These are phyloP conservation scores for Ennomos quercinarius DNA, from an alignment of 2,888 invertebrate genomes.

Conservation along the genomic window DNA sequence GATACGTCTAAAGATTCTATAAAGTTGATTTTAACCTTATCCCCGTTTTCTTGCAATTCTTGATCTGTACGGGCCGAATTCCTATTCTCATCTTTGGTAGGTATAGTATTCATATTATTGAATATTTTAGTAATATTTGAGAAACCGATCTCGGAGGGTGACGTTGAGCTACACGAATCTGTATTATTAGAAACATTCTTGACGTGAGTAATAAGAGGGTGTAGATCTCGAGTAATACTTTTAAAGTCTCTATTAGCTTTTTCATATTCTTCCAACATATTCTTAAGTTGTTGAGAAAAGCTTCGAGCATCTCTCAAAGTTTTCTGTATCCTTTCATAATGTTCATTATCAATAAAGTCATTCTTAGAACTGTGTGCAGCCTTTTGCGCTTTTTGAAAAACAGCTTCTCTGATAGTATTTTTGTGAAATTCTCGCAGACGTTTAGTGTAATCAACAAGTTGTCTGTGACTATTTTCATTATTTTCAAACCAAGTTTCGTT, in stretches of 20 bases:
- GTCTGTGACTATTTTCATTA: background rate
- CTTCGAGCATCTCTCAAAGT: conserved; percentile 53
- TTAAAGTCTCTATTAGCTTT: conserved; percentile 60
- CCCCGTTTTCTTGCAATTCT: background rate
- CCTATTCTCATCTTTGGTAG: conserved; percentile 21
- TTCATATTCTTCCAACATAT: conserved; percentile 59
- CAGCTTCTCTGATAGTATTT: background rate
- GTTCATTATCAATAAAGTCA: conserved; percentile 28
- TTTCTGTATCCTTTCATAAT: conserved; percentile 48
- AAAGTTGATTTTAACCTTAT: background rate
- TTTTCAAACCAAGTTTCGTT: background rate
- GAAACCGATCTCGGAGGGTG: background rate
- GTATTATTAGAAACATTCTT: background rate
- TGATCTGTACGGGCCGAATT: background rate
- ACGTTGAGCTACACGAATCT: background rate
- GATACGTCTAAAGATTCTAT: too few species aligned
- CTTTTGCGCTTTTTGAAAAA: background rate
- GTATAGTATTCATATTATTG: conserved; percentile 15
- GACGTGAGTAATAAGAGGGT: background rate
- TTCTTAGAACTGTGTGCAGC: conserved; percentile 1
- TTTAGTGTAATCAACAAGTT: background rate
- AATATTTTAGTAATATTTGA: conserved; percentile 12
- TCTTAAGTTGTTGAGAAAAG: conserved; percentile 51
- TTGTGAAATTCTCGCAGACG: background rate
- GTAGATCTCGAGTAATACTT: conserved; percentile 49